Evolutionary conservation across 2,888 invertebrate species (phyloP).

Genomic region (Ernsta delagoae): DNA sequence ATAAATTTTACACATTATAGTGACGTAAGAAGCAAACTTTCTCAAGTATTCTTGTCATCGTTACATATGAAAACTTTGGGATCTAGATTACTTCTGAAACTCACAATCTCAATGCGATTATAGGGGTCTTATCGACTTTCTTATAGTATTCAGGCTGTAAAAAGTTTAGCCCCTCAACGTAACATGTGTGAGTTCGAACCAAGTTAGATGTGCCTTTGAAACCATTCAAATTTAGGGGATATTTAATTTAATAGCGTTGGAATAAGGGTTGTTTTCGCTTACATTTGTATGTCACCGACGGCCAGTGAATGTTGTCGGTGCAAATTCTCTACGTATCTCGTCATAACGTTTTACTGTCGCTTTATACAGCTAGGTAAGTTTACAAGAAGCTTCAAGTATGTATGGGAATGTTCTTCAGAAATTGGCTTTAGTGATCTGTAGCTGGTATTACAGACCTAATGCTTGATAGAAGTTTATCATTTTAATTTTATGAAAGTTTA

Average conservation of each 20-base stretch:
- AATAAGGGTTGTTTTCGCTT: constrained; percentile 46
- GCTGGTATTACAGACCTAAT: constrained; percentile 17
- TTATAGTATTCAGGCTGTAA: constrained; percentile 74
- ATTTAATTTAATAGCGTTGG: constrained; percentile 7
- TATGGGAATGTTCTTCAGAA: constrained; percentile 62
- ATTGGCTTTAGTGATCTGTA: constrained; percentile 68
- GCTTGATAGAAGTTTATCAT: too few species aligned
- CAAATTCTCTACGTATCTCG: constrained; percentile 72
- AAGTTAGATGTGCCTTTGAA: constrained; percentile 45
- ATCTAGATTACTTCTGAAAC: constrained; percentile 55
- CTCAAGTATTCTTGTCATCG: constrained; percentile 29
- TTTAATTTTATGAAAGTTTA: too few species aligned
- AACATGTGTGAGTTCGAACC: constrained; percentile 62
- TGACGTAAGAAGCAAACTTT: constrained; percentile 36
- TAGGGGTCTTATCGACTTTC: constrained; percentile 73
- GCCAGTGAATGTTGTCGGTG: constrained; percentile 44
- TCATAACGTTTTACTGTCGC: constrained; percentile 77
- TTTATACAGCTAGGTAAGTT: constrained; percentile 56
- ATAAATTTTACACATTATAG: constrained; percentile 5
- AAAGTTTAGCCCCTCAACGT: constrained; percentile 72
- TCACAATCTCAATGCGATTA: constrained; percentile 63
- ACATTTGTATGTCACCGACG: constrained; percentile 27
- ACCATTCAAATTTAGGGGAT: constrained; percentile 15
- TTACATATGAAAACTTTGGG: constrained; percentile 44
- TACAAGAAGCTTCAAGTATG: constrained; percentile 52